Base-by-base conservation (phyloP, 2,888 invertebrate species). In the Polydesmus complanatus region DNA sequence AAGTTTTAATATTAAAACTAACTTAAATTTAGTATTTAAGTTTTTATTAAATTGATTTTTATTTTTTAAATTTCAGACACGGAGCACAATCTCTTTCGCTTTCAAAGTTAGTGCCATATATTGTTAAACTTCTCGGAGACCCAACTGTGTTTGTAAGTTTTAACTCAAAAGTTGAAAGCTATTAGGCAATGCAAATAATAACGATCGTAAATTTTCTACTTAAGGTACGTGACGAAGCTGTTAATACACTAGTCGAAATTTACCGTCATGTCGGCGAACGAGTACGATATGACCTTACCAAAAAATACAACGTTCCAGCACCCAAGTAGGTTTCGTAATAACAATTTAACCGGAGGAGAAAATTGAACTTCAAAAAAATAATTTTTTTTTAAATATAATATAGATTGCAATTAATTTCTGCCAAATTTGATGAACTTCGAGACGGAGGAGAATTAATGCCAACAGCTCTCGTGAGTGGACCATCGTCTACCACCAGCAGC, bases 251-350 rank as follows among this genome's bases (percentile, higher is more conserved):
- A 55, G 86, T 91, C 49, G 91, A 93, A 72, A 84, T 94, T 53
- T 96, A 95, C 73, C 82, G 88, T 70, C 92, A 94, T 75, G 91
- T 93, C 59, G 92, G 92, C 70, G 95, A 95, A 71, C 82, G 86
- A 72, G 78, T 95, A 64, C 76, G 91, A 68, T 76, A 80, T 56
- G 94, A 95, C 73, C 76, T 95, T 65, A 82, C 85, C 69, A 85
- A 85, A 72, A 88, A 90, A 69, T 84, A 86, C 69, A 68, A 66
- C 55, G 69, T 78, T 53, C 72, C 74, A 27, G 72, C 70, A 52
- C 69, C 72, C 55, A 77, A 74, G 78, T 78, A 68, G 67, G 71
- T 66, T 3, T n/a, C n/a, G n/a, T 48, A 48, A 48, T 48, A 14
- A 14, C 14, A 14, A 48, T 14, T 14, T 14, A 18, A 48, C 18